phyloP scores from a whole-genome alignment of 2,797 vertebrate species.

The Synaphobranchus kaupii region DNA sequence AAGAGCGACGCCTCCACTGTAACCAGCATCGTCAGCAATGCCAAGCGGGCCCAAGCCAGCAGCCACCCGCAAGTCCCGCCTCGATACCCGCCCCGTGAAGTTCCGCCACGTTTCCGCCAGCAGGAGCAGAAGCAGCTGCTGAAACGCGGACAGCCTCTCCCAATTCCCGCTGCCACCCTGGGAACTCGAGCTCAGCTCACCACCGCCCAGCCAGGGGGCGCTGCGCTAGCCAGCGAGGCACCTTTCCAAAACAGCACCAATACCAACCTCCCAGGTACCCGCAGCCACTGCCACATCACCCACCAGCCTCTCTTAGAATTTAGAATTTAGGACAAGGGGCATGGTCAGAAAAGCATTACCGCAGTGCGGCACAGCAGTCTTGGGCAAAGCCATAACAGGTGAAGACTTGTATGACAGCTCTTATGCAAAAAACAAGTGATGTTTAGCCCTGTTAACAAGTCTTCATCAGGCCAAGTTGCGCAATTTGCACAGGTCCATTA shows the following conservation, averaged over 20 bases:
- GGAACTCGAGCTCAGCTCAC: conserved; percentile 77
- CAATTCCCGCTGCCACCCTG: conserved; percentile 75
- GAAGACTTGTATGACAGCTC: not conserved
- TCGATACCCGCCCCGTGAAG: conserved; percentile 90
- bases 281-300: not conserved
- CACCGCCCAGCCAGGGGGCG: conserved; percentile 78
- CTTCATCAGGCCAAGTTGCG: too few relatives aligned
- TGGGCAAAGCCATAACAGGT: not conserved
- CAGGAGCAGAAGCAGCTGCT: conserved; percentile 96
- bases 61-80: conserved; percentile 79
- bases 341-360: not conserved
- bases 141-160: conserved; percentile 93
- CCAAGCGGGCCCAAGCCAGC: conserved; percentile 83
- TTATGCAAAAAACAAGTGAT: not conserved
- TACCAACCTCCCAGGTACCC: conserved; percentile 82
- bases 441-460: not conserved
- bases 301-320: not conserved
- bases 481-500: too few relatives aligned
- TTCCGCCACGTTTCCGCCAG: conserved; percentile 93
- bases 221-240: conserved; percentile 76
- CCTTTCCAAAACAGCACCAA: conserved; percentile 75
- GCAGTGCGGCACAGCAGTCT: not conserved
- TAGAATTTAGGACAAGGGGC: not conserved
- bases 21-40: conserved; percentile 91
- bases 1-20: conserved; percentile 79